phyloP scores from a whole-genome alignment of 2,888 invertebrate genomes.

The Epirrhoe tristata region DNA sequence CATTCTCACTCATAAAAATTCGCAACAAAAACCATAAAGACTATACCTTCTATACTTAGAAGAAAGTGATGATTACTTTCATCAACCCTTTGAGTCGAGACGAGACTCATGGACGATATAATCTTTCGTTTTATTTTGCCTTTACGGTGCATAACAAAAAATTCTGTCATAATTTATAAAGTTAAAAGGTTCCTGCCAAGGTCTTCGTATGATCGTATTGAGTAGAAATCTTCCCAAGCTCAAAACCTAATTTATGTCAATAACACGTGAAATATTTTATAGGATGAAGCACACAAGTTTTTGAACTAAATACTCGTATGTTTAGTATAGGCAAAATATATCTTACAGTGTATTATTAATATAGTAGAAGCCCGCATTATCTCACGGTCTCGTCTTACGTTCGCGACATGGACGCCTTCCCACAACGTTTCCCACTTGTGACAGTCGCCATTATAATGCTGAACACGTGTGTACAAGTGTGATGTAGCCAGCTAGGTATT shows the following conservation, averaged over 20 bases:
- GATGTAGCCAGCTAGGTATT: slow-evolving; percentile 22
- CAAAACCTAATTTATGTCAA: background rate
- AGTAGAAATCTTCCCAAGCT: background rate
- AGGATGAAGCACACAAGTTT: background rate
- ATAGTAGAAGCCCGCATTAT: slow-evolving; percentile 64
- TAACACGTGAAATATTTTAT: background rate
- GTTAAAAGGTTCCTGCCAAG: background rate
- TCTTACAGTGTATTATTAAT: slow-evolving; percentile 1
- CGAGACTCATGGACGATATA: too few species aligned
- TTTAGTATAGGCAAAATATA: background rate
- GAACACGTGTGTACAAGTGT: slow-evolving; percentile 67
- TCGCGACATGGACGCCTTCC: slow-evolving; percentile 49
- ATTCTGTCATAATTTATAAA: background rate
- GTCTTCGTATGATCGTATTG: background rate
- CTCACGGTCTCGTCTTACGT: slow-evolving; percentile 74
- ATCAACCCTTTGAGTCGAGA: too few species aligned
- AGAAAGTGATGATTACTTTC: too few species aligned
- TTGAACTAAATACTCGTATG: background rate
- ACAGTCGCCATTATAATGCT: slow-evolving; percentile 65
- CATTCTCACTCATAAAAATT: too few species aligned
- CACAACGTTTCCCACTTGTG: slow-evolving; percentile 57
- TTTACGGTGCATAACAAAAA: background rate
- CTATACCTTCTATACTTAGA: too few species aligned
- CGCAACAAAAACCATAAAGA: too few species aligned
- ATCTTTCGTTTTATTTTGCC: background rate